Evolutionary conservation across 2,113 vertebrate genomes (phyloP).

Genomic region (Semnopithecus entellus): DNA sequence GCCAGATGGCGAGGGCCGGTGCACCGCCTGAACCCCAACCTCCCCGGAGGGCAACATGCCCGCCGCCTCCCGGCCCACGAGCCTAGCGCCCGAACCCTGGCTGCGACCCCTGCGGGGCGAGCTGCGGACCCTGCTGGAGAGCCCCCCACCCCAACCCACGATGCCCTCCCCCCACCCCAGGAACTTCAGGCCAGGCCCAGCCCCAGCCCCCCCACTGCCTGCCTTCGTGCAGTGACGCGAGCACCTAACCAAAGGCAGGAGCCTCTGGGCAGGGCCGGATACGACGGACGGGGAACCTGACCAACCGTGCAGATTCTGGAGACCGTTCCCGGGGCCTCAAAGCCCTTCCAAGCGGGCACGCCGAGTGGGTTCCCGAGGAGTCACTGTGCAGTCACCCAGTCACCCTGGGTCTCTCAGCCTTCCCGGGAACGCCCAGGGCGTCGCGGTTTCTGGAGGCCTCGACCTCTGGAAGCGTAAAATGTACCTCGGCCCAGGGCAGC

Average conservation of each 20-base stretch:
- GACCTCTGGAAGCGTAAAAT: not conserved
- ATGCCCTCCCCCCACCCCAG: too few species aligned
- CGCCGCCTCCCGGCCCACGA: not conserved
- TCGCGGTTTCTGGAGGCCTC: not conserved
- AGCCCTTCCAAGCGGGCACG: accelerated
- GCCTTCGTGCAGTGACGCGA: accelerated
- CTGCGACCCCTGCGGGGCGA: accelerated
- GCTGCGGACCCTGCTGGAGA: accelerated
- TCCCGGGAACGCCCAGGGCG: accelerated
- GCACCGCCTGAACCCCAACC: not conserved
- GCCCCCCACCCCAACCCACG: too few species aligned
- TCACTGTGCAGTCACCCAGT: accelerated
- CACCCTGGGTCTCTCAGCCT: not conserved
- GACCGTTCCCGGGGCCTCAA: too few species aligned
- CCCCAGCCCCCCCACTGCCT: too few species aligned
- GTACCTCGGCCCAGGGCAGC: not conserved
- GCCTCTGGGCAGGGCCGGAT: accelerated
- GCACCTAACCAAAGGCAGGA: not conserved
- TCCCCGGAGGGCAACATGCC: accelerated
- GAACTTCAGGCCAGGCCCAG: not conserved
- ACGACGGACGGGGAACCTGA: accelerated
- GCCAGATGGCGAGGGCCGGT: accelerated
- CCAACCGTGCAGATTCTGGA: accelerated
- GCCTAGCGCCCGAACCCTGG: accelerated
- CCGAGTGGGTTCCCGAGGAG: accelerated